A percentile compares a stretch with the other conserved stretches of the same genome.
Evolutionary conservation across 53 echinoderm and acorn worm genomes (phyloP).

Genomic region (Temnopleurus reevesii): DNA sequence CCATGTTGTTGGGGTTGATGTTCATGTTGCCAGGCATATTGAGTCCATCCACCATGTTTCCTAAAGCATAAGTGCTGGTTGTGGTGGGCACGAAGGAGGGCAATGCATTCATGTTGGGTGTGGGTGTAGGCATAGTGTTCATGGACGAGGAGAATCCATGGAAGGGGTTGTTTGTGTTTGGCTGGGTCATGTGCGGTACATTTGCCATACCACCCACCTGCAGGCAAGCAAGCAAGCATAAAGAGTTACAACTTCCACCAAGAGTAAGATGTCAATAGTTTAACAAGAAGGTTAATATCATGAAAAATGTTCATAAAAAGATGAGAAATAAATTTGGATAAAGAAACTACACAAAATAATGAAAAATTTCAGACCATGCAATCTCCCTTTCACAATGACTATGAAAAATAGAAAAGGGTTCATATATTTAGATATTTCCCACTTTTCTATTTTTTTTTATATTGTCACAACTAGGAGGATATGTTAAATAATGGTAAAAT

Average conservation of each 20-base stretch:
- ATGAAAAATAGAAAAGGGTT: too few species aligned
- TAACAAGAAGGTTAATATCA: not conserved
- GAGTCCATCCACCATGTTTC: conserved; percentile 69
- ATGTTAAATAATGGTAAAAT: too few species aligned
- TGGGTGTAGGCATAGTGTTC: conserved; percentile 83
- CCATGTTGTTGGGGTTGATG: conserved; percentile 67
- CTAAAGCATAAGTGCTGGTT: conserved; percentile 70
- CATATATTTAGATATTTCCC: too few species aligned
- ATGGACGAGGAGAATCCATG: conserved; percentile 79
- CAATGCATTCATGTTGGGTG: conserved; percentile 83
- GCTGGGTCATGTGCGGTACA: conserved; percentile 81
- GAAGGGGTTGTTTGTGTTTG: conserved; percentile 80
- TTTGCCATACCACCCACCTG: conserved; percentile 65
- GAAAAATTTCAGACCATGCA: not conserved
- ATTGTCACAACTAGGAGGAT: too few species aligned
- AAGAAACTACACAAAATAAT: too few species aligned
- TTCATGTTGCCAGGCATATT: conserved; percentile 72
- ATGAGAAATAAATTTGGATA: too few species aligned
- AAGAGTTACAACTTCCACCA: conserved; percentile 62
- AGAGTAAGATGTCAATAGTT: not conserved
- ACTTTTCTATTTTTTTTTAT: too few species aligned
- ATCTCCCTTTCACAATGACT: too few species aligned
- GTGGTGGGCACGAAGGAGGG: conserved; percentile 83
- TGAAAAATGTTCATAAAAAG: not conserved
- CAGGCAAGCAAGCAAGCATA: conserved; percentile 62